Evolutionary conservation across 2,113 vertebrate genomes (phyloP).

Genomic region (Laticauda colubrina): DNA sequence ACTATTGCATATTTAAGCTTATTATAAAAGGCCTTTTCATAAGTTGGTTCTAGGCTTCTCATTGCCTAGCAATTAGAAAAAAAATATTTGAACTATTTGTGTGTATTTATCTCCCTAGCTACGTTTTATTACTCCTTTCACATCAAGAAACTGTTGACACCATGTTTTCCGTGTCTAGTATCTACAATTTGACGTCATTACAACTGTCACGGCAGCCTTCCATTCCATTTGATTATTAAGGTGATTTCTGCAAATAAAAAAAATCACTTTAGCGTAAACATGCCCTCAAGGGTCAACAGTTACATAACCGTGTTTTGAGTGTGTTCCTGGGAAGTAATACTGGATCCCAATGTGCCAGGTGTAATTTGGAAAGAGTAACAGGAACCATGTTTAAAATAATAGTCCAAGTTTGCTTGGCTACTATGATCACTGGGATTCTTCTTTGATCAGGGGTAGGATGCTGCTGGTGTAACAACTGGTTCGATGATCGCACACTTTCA

Average conservation of each 20-base stretch:
- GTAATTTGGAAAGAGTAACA: background rate
- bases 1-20: background rate
- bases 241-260: background rate
- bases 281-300: background rate
- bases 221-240: background rate
- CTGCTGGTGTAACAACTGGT: no score
- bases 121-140: constrained; percentile 25
- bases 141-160: constrained; percentile 29
- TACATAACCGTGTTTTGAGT: background rate
- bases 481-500: no score
- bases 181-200: background rate
- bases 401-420: background rate
- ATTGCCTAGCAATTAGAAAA: background rate
- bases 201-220: background rate
- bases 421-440: background rate
- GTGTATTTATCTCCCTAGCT: background rate
- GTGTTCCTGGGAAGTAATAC: background rate
- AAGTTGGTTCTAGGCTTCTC: background rate
- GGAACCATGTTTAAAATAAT: background rate
- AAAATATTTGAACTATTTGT: background rate
- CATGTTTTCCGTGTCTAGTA: background rate
- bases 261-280: background rate
- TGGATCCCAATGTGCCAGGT: background rate
- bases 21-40: background rate
- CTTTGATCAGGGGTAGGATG: background rate